Evolutionary conservation across 1,140 invertebrate genomes (phyloP).

Genomic region (Stegodyphus dumicola): DNA sequence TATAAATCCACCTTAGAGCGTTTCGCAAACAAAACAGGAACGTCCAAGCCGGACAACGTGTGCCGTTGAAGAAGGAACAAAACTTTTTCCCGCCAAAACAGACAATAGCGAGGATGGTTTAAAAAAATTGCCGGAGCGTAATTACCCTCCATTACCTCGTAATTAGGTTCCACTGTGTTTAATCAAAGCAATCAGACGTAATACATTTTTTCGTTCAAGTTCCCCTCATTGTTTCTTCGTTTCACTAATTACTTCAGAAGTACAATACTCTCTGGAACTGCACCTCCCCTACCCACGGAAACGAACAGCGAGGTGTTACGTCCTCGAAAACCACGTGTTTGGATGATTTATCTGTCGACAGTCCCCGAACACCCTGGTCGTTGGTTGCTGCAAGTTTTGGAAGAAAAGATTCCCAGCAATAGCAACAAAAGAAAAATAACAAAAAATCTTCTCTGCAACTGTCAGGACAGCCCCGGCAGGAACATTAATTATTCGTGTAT

Average conservation of each 20-base stretch:
- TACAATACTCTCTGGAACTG: not conserved
- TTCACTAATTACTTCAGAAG: conserved; percentile 26
- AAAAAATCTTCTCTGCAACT: conserved; percentile 11
- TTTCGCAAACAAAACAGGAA: not conserved
- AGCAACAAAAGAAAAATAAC: not conserved
- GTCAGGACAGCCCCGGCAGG: conserved; percentile 1
- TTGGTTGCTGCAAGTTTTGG: not conserved
- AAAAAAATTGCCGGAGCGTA: conserved; percentile 8
- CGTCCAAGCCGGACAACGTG: not conserved
- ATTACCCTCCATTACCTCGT: conserved; percentile 40
- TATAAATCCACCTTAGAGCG: conserved; percentile 14
- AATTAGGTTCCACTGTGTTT: conserved; percentile 31
- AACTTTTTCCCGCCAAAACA: conserved; percentile 13
- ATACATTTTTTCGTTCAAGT: conserved; percentile 15
- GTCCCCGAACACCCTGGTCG: not conserved
- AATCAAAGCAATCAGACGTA: conserved; percentile 45
- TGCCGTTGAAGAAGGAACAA: not conserved
- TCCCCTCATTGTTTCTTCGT: conserved; percentile 34
- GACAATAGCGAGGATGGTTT: not conserved
- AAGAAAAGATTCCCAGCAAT: not conserved
- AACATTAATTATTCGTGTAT: conserved; percentile 49
- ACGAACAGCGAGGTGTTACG: conserved; percentile 22
- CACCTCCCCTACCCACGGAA: conserved; percentile 6
- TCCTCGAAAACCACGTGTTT: conserved; percentile 34
- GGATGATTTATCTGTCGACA: conserved; percentile 34